Percentiles rank a stretch among this genome's conserved stretches.
Evolutionary conservation across 2,888 invertebrate genomes (phyloP).

Genomic region (Brassicogethes aeneus): DNA sequence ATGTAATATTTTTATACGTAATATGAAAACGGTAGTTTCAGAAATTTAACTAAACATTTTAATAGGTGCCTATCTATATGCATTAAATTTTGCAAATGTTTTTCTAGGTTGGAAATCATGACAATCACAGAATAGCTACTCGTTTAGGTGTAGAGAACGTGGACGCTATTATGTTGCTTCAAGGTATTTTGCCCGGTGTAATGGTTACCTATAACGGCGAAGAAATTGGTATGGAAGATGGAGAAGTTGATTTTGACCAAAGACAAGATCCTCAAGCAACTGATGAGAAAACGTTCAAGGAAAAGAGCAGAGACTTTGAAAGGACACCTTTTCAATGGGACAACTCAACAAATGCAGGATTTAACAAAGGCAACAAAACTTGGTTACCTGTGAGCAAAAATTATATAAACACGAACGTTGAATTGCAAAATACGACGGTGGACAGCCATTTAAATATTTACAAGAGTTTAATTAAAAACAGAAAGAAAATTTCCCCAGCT

Average conservation of each 20-base stretch:
- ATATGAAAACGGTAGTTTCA: too few species aligned
- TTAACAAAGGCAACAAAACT: conserved; percentile 39
- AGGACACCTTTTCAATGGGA: conserved; percentile 79
- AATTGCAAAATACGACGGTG: conserved; percentile 36
- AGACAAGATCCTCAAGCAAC: conserved; percentile 47
- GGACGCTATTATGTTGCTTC: conserved; percentile 75
- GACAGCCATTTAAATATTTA: conserved; percentile 57
- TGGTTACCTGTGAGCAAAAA: conserved; percentile 64
- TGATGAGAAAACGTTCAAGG: conserved; percentile 39
- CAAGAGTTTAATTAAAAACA: conserved; percentile 46
- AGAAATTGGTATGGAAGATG: conserved; percentile 63
- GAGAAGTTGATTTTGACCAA: conserved; percentile 42
- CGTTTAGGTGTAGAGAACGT: conserved; percentile 57
- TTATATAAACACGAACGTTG: conserved; percentile 51
- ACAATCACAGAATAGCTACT: conserved; percentile 57
- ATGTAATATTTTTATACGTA: too few species aligned
- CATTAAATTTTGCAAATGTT: too few species aligned
- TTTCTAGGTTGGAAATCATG: conserved; percentile 63
- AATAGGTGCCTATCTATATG: too few species aligned
- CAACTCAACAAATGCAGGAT: conserved; percentile 49
- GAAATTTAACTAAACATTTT: too few species aligned
- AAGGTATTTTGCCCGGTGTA: conserved; percentile 72
- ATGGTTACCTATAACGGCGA: conserved; percentile 82
- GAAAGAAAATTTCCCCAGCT: too few species aligned
- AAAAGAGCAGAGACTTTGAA: conserved; percentile 58